Conservation (phyloP, 2,797 vertebrate genomes). For the Neosalanx taihuensis region DNA sequence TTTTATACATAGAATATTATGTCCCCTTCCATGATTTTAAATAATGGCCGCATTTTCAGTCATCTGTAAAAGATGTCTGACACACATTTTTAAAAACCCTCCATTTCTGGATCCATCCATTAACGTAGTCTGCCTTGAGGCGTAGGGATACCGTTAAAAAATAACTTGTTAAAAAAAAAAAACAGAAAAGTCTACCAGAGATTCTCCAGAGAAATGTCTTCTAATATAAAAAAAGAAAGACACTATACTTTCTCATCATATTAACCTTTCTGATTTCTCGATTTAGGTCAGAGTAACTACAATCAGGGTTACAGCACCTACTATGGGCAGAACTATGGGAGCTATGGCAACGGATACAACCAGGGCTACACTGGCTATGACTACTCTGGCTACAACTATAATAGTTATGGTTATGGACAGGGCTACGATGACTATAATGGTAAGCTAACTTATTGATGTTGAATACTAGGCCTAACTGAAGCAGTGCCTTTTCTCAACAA, state of each 20-base stretch:
- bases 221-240: neutral
- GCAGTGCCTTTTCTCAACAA: conserved; percentile 11
- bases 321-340: conserved; percentile 85
- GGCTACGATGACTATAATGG: conserved; percentile 88
- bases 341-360: conserved; percentile 83
- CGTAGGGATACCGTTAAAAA: too few relatives aligned
- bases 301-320: conserved; percentile 86
- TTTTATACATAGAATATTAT: too few relatives aligned
- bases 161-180: too few relatives aligned
- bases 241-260: neutral
- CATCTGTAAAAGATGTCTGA: too few relatives aligned
- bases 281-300: conserved; percentile 81
- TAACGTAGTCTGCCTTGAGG: too few relatives aligned
- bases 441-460: conserved; percentile 54
- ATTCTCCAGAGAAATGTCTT: neutral
- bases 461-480: conserved; percentile 7
- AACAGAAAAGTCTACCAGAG: neutral
- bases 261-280: conserved; percentile 19
- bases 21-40: too few relatives aligned
- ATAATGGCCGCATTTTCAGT: too few relatives aligned
- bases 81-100: too few relatives aligned
- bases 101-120: too few relatives aligned
- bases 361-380: conserved; percentile 85
- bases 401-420: conserved; percentile 83
- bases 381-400: conserved; percentile 87